Evolutionary conservation across 2,888 invertebrate species (phyloP).

Genomic region (Flexamia atlantica): DNA sequence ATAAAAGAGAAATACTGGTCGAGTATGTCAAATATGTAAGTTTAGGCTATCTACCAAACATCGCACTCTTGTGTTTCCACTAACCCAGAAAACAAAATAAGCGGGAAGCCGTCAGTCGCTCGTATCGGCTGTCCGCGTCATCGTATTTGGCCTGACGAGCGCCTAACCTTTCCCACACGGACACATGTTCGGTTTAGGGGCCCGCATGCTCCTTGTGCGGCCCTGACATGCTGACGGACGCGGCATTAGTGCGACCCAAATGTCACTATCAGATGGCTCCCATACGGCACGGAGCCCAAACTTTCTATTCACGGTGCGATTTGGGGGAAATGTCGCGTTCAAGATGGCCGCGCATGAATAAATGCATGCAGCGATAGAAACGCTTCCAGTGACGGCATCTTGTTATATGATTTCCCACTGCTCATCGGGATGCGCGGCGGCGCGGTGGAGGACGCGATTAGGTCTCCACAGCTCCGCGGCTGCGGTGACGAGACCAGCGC

Average conservation of each 20-base stretch:
- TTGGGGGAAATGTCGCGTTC: constrained; percentile 55
- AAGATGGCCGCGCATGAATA: constrained; percentile 58
- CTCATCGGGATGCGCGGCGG: constrained; percentile 30
- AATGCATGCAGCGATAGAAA: constrained; percentile 46
- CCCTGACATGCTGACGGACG: constrained; percentile 23
- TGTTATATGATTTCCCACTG: constrained; percentile 40
- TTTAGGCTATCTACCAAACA: background rate
- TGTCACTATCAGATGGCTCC: constrained; percentile 47
- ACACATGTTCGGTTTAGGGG: constrained; percentile 32
- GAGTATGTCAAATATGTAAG: background rate
- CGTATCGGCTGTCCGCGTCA: constrained; percentile 44
- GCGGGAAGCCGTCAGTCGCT: constrained; percentile 41
- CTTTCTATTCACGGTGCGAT: constrained; percentile 55
- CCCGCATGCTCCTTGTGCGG: constrained; percentile 33
- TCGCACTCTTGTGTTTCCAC: constrained; percentile 4
- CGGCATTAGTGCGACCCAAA: constrained; percentile 45
- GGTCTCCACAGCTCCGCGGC: constrained; percentile 8
- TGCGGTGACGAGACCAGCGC: background rate
- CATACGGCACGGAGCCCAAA: constrained; percentile 15
- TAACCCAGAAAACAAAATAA: constrained; percentile 48
- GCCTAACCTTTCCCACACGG: constrained; percentile 54
- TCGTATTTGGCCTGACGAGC: constrained; percentile 55
- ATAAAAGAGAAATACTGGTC: background rate
- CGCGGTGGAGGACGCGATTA: background rate
- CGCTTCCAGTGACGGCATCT: constrained; percentile 44